These are phyloP conservation scores for Pogonognathellus flavescens DNA, from an alignment of 1,140 invertebrate genomes.

Conservation along the genomic window DNA sequence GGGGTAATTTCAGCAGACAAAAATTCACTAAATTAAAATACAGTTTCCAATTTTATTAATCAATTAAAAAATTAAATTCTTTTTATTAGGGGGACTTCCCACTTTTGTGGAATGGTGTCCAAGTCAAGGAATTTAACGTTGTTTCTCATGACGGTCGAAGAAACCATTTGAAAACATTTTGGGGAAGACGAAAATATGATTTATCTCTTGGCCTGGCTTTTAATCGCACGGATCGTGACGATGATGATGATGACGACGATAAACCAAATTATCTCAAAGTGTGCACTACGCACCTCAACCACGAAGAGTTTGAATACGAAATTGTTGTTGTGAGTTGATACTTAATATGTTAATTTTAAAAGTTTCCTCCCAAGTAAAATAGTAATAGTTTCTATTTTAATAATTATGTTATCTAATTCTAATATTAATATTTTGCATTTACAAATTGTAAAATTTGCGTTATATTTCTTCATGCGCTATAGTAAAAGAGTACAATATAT, in stretches of 20 bases:
- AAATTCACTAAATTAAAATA: too few species aligned
- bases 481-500: not conserved
- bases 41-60: too few species aligned
- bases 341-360: not conserved
- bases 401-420: too few species aligned
- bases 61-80: not conserved
- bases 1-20: too few species aligned
- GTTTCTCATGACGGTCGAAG: not conserved
- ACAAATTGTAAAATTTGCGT: too few species aligned
- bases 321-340: conserved; percentile 20
- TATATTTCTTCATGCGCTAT: too few species aligned
- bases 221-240: not conserved
- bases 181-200: not conserved
- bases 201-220: conserved; percentile 21
- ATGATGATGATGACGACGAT: not conserved
- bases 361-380: too few species aligned
- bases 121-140: not conserved
- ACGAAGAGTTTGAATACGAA: conserved; percentile 55
- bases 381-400: too few species aligned
- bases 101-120: conserved; percentile 16
- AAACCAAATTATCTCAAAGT: not conserved
- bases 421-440: too few species aligned
- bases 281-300: conserved; percentile 48
- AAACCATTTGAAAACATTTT: conserved; percentile 44
- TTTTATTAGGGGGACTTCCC: conserved; percentile 39